Evolutionary conservation across 2,113 vertebrate genomes (phyloP).

Genomic region (Dicentrarchus labrax): DNA sequence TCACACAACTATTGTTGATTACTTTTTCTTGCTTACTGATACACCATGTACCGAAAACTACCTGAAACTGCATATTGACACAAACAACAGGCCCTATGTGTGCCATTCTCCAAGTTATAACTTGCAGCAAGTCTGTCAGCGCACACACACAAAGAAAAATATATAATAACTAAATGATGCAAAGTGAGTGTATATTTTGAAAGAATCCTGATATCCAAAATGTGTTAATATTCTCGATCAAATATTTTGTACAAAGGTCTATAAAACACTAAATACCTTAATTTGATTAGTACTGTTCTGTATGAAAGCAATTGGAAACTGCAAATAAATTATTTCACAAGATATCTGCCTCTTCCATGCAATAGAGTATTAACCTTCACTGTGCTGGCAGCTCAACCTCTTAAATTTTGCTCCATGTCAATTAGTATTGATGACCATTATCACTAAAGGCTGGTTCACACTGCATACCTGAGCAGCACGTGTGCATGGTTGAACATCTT

Average conservation of each 20-base stretch:
- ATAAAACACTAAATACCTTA: neutral
- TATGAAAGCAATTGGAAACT: neutral
- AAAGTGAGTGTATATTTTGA: too few species aligned
- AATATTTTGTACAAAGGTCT: neutral
- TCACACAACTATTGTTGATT: neutral
- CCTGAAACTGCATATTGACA: neutral
- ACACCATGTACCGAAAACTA: neutral
- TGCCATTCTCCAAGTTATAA: too few species aligned
- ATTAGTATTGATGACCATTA: neutral
- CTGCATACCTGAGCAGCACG: too few species aligned
- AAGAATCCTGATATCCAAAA: too few species aligned
- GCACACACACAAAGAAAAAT: too few species aligned
- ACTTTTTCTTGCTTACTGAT: neutral
- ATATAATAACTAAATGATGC: too few species aligned
- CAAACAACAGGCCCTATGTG: neutral
- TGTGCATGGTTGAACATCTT: too few species aligned
- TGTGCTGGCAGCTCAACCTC: neutral
- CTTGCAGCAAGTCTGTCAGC: too few species aligned
- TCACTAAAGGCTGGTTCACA: too few species aligned
- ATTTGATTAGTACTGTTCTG: neutral
- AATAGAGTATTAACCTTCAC: neutral
- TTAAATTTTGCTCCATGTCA: neutral
- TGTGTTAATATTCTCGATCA: neutral
- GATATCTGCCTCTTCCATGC: neutral
- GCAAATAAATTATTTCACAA: neutral